phyloP scores from a whole-genome alignment of 2,888 invertebrate species.

The Lymantria monacha region DNA sequence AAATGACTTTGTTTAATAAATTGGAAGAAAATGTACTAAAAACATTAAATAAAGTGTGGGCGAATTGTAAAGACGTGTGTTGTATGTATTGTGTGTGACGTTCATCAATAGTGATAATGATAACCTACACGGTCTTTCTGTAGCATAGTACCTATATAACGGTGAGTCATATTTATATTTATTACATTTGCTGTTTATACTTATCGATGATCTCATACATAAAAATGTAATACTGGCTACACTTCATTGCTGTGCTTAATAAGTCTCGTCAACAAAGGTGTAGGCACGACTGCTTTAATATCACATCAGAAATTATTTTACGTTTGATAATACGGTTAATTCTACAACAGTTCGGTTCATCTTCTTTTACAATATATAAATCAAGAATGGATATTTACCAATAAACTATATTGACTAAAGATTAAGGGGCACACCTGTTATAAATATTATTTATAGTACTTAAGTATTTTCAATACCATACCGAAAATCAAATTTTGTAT shows the following conservation, averaged over 20 bases:
- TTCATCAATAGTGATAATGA: conserved; percentile 66
- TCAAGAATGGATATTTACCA: no score
- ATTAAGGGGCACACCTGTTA: no score
- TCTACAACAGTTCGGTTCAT: no score
- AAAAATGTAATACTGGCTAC: conserved; percentile 43
- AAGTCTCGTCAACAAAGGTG: conserved; percentile 23
- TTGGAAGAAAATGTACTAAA: conserved; percentile 18
- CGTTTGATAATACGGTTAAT: no score
- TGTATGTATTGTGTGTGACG: conserved; percentile 64
- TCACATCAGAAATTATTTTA: neutral
- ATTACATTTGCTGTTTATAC: conserved; percentile 72
- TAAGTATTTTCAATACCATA: no score
- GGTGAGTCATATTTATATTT: conserved; percentile 83
- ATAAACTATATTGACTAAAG: no score
- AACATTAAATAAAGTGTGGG: conserved; percentile 45
- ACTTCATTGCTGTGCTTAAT: conserved; percentile 40
- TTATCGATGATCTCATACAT: conserved; percentile 79
- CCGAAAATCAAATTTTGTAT: no score
- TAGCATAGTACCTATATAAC: conserved; percentile 60
- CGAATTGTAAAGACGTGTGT: conserved; percentile 40
- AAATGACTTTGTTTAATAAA: conserved; percentile 23
- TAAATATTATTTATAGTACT: no score
- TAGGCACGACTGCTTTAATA: conserved; percentile 3
- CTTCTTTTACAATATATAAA: no score
- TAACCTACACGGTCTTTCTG: conserved; percentile 78